Conservation (phyloP, 2,797 vertebrate genomes). For the Thunnus albacares region DNA sequence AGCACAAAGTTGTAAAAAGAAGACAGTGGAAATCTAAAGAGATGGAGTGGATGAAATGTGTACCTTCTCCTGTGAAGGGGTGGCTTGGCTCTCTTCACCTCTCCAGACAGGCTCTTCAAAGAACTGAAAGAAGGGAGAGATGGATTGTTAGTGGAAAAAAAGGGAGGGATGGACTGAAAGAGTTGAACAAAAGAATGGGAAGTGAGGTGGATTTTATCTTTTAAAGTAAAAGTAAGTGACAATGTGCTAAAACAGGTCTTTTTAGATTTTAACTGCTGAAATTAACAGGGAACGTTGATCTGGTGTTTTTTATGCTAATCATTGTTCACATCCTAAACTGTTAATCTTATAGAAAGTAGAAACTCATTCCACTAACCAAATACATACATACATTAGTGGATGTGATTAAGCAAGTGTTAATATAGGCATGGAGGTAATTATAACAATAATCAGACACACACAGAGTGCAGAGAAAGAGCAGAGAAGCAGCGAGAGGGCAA, state of each 20-base stretch:
- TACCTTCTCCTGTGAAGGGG: constrained; percentile 73
- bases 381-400: too few species aligned
- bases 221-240: not conserved
- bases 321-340: not conserved
- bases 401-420: too few species aligned
- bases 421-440: too few species aligned
- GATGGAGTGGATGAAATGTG: not conserved
- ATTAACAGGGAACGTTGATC: too few species aligned
- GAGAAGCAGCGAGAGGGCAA: too few species aligned
- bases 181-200: not conserved
- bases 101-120: constrained; percentile 37
- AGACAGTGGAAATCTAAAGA: not conserved
- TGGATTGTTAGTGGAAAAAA: constrained; percentile 13
- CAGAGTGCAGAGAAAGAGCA: too few species aligned
- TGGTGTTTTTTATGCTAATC: not conserved
- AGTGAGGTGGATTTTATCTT: not conserved
- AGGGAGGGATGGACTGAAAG: not conserved
- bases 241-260: not conserved
- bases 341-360: not conserved
- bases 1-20: too few species aligned
- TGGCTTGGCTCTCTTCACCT: constrained; percentile 48
- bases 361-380: too few species aligned
- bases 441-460: too few species aligned
- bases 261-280: not conserved
- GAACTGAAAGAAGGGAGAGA: constrained; percentile 44